phyloP scores from a whole-genome alignment of 2,888 invertebrate species.

The Eueremaeus valkanovi region DNA sequence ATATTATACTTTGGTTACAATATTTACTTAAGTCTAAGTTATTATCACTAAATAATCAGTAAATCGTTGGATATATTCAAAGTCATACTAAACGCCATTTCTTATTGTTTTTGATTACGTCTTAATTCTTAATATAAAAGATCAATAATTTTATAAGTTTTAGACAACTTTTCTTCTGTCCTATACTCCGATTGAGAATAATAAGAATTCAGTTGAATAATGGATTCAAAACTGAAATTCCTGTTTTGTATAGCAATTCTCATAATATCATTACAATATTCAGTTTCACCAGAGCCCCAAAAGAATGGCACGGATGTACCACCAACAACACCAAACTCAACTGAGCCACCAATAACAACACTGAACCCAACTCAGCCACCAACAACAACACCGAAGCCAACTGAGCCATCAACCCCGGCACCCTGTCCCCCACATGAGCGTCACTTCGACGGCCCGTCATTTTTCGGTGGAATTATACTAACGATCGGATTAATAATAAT shows the following conservation, averaged over 20 bases:
- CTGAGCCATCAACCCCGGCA: background rate
- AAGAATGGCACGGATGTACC: no score
- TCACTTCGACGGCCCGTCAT: constrained; percentile 31
- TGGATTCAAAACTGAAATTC: no score
- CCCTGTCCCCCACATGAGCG: background rate
- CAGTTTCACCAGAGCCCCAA: no score
- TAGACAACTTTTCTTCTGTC: no score
- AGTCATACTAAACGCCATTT: background rate
- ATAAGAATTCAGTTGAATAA: no score
- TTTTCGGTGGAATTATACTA: constrained; percentile 35
- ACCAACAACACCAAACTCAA: background rate
- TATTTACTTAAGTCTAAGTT: background rate
- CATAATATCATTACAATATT: no score
- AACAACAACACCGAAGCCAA: background rate
- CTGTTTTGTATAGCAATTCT: no score
- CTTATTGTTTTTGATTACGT: constrained; percentile 20
- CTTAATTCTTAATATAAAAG: no score
- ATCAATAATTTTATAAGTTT: no score
- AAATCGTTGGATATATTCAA: background rate
- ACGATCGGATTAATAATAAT: constrained; percentile 20
- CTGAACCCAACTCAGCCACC: constrained; percentile 20
- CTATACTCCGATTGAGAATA: no score
- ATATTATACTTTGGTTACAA: no score
- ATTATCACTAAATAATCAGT: background rate
- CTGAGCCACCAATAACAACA: background rate